Evolutionary conservation across 2,797 vertebrate genomes (phyloP).

Genomic region (Heteromormyrus szaboi): DNA sequence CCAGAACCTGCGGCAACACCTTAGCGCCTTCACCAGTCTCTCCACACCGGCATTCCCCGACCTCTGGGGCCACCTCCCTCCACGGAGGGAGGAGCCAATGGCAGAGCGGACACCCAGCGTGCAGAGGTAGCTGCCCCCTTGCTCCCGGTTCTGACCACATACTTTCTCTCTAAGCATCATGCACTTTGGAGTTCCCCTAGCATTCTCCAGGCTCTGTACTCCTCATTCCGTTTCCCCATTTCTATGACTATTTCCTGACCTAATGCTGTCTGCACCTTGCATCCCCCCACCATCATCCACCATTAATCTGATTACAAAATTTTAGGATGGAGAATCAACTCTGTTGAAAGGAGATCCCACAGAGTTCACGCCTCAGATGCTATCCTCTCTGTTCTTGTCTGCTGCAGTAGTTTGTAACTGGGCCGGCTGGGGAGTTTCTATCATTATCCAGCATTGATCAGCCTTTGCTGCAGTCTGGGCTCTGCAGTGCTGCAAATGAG

Average conservation of each 20-base stretch:
- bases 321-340: not conserved
- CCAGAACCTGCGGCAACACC: conserved; percentile 58
- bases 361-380: not conserved
- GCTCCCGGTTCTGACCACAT: not conserved
- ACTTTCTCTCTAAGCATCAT: not conserved
- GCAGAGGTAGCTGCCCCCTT: conserved; percentile 60
- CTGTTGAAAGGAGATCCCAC: not conserved
- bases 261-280: not conserved
- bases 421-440: conserved; percentile 21
- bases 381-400: not conserved
- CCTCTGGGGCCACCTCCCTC: conserved; percentile 80
- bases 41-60: conserved; percentile 77
- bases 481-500: not conserved
- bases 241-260: not conserved
- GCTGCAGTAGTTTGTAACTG: not conserved
- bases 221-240: not conserved
- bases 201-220: not conserved
- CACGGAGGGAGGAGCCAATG: conserved; percentile 55
- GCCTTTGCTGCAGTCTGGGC: conserved; percentile 16
- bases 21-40: conserved; percentile 62
- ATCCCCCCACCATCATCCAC: not conserved
- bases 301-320: not conserved
- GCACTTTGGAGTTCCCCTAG: not conserved
- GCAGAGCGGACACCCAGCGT: conserved; percentile 55
- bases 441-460: conserved; percentile 30